These are phyloP conservation scores for Leptopilina drosophilae DNA, from an alignment of 2,888 invertebrate species.

Conservation along the genomic window DNA sequence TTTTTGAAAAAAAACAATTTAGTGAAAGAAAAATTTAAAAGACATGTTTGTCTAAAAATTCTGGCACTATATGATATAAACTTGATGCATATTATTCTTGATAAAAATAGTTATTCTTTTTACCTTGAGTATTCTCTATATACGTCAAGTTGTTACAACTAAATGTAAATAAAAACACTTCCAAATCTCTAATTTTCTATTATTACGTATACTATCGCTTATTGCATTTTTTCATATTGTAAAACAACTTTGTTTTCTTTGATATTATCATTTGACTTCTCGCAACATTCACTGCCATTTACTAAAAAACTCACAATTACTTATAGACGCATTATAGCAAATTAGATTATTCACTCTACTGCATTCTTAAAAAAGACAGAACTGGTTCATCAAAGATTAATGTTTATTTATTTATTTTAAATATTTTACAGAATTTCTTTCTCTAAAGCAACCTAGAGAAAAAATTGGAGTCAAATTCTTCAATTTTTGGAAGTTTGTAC, in stretches of 20 bases:
- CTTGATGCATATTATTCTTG: conserved; percentile 2
- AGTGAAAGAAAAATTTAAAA: neutral
- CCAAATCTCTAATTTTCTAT: neutral
- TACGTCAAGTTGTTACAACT: neutral
- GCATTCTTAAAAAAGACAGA: neutral
- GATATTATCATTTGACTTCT: conserved; percentile 26
- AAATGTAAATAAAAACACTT: neutral
- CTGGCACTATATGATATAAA: neutral
- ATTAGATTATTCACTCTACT: neutral
- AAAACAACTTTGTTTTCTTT: conserved; percentile 22
- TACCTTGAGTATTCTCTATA: neutral
- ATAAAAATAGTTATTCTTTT: neutral
- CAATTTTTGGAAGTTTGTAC: no score
- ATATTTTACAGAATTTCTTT: no score
- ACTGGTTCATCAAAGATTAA: no score
- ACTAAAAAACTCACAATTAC: neutral
- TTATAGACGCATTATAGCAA: neutral
- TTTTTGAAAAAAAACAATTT: no score
- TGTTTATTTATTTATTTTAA: no score
- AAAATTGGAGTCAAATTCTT: no score
- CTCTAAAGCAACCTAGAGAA: no score
- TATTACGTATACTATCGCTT: neutral
- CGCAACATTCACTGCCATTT: neutral
- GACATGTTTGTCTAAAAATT: neutral
- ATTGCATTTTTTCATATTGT: neutral